Evolutionary conservation across 2,113 vertebrate species (phyloP).

Genomic region (Xenopus laevis): DNA sequence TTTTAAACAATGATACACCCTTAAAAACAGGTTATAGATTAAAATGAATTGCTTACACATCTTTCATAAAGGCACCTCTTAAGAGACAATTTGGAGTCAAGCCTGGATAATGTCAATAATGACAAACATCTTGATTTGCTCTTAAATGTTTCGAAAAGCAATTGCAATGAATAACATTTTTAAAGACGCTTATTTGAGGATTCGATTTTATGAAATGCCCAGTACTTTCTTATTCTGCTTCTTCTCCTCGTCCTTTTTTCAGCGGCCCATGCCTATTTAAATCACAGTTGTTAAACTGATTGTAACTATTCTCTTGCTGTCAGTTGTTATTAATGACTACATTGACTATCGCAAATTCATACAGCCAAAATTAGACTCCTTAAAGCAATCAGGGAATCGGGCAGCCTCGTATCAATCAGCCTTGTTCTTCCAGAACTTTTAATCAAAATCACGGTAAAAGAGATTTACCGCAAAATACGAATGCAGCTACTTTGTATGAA

Average conservation of each 20-base stretch:
- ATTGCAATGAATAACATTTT: slow-evolving; percentile 8
- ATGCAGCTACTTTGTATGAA: not conserved
- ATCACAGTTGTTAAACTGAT: slow-evolving; percentile 35
- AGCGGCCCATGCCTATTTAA: slow-evolving; percentile 25
- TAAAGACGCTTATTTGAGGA: slow-evolving; percentile 9
- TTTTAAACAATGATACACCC: no score
- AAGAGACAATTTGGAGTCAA: no score
- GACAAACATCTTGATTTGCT: not conserved
- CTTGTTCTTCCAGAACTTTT: slow-evolving; percentile 32
- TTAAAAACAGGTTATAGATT: no score
- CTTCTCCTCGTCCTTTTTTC: not conserved
- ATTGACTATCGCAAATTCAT: slow-evolving; percentile 38
- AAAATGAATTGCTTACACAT: no score
- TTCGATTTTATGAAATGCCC: not conserved
- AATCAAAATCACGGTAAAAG: slow-evolving; percentile 9
- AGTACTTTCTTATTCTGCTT: not conserved
- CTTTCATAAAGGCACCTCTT: no score
- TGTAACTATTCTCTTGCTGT: slow-evolving; percentile 41
- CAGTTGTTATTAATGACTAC: slow-evolving; percentile 43
- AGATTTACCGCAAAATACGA: not conserved
- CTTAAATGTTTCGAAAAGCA: not conserved
- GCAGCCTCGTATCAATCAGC: slow-evolving; percentile 11
- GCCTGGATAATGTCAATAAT: not conserved
- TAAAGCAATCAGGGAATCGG: slow-evolving; percentile 40
- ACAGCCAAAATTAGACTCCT: slow-evolving; percentile 36